These are phyloP conservation scores for Enteromius anoplus DNA, from an alignment of 2,797 vertebrate genomes.

Conservation along the genomic window DNA sequence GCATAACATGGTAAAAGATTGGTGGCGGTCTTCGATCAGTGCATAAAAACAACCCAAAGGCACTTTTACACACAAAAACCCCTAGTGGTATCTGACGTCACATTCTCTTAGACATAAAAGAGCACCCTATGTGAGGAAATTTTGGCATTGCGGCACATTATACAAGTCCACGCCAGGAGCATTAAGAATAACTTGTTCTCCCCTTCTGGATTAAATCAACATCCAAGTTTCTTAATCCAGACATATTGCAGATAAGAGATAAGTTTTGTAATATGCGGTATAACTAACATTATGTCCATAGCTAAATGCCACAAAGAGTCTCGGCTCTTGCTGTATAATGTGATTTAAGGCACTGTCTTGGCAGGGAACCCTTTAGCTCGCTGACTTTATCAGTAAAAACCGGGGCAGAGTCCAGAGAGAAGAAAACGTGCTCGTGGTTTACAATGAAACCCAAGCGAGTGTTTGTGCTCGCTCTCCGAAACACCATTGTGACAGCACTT, in stretches of 20 bases:
- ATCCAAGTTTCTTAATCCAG: slow-evolving; percentile 44
- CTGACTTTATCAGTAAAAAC: slow-evolving; percentile 50
- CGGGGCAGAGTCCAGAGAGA: slow-evolving; percentile 35
- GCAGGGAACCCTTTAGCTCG: slow-evolving; percentile 27
- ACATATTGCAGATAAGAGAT: slow-evolving; percentile 33
- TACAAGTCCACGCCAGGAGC: not conserved
- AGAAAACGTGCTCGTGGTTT: slow-evolving; percentile 32
- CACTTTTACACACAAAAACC: not conserved
- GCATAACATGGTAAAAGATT: not conserved
- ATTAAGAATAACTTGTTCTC: slow-evolving; percentile 6
- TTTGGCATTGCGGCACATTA: slow-evolving; percentile 10
- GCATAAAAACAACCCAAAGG: not conserved
- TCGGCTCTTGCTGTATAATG: slow-evolving; percentile 26
- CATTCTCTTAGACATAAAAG: slow-evolving; percentile 24
- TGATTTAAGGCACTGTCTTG: slow-evolving; percentile 45
- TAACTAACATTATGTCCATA: slow-evolving; percentile 35
- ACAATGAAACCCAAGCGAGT: slow-evolving; percentile 45
- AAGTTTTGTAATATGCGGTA: slow-evolving; percentile 38
- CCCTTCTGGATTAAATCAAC: not conserved
- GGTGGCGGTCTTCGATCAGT: not conserved
- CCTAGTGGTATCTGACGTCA: slow-evolving; percentile 32
- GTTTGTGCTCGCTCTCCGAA: slow-evolving; percentile 27
- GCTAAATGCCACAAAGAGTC: slow-evolving; percentile 37
- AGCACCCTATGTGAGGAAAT: not conserved
- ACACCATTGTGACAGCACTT: slow-evolving; percentile 38